Evolutionary conservation across 2,113 vertebrate species (phyloP).

Genomic region (Cepphus grylle): DNA sequence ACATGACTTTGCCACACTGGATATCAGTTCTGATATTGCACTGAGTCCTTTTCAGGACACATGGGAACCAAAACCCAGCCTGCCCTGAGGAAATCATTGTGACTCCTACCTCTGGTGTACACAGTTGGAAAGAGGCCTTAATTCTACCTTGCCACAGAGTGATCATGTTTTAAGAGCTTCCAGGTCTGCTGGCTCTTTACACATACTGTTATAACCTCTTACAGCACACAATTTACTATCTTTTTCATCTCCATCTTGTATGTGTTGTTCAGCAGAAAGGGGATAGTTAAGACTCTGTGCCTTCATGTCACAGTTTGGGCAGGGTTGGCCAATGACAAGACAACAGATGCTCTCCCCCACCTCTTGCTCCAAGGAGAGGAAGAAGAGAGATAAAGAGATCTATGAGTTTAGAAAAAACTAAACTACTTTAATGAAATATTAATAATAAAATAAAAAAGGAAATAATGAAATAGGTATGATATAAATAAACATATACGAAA

Average conservation of each 20-base stretch:
- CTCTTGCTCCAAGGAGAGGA: too few relatives aligned
- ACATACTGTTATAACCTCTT: not conserved
- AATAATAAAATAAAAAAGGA: too few relatives aligned
- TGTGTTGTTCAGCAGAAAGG: not conserved
- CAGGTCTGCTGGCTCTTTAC: not conserved
- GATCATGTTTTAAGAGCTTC: not conserved
- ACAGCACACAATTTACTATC: not conserved
- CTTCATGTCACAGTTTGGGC: too few relatives aligned
- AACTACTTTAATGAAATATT: too few relatives aligned
- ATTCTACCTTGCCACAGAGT: not conserved
- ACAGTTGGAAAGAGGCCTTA: not conserved
- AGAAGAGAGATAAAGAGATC: too few relatives aligned
- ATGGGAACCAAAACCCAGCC: not conserved
- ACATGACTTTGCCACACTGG: not conserved
- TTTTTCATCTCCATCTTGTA: not conserved
- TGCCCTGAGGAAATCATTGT: not conserved
- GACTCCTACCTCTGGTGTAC: not conserved
- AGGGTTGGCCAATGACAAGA: too few relatives aligned
- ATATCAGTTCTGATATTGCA: not conserved
- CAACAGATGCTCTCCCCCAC: too few relatives aligned
- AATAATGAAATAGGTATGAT: too few relatives aligned
- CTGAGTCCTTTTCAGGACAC: not conserved
- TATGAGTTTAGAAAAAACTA: too few relatives aligned
- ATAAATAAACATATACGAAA: too few relatives aligned
- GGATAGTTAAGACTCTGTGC: not conserved